phyloP scores from a whole-genome alignment of 2,113 vertebrate genomes.

The Silurus glanis region DNA sequence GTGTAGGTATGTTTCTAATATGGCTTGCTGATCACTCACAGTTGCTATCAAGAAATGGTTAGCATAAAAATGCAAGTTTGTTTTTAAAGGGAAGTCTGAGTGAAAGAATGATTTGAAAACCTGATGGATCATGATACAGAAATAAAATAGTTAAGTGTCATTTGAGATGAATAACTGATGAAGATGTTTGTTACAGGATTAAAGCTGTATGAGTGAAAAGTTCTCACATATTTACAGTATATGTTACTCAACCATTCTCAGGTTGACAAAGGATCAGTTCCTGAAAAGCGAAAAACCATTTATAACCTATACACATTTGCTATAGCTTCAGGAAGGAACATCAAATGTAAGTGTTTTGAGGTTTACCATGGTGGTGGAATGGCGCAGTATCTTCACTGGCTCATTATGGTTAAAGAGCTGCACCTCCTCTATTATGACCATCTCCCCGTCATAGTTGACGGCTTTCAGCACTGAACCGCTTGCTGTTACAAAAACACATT shows the following conservation, averaged over 20 bases:
- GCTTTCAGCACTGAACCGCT: constrained; percentile 78
- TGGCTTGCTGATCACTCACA: background rate
- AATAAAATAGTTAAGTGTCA: background rate
- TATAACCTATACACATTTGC: background rate
- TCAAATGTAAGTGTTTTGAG: background rate
- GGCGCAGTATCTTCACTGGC: constrained; percentile 69
- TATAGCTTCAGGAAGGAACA: background rate
- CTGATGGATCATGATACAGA: background rate
- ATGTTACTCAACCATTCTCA: background rate
- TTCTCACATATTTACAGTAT: background rate
- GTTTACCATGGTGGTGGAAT: constrained; percentile 71
- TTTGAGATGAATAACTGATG: background rate
- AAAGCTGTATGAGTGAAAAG: background rate
- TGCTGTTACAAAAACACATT: constrained; percentile 61
- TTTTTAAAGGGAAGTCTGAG: background rate
- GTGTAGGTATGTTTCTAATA: background rate
- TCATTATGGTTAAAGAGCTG: constrained; percentile 68
- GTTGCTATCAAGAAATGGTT: background rate
- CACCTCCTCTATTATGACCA: constrained; percentile 79
- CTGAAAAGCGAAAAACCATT: background rate
- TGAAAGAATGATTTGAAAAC: background rate
- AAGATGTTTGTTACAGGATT: background rate
- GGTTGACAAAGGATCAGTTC: background rate
- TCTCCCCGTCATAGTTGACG: constrained; percentile 69
- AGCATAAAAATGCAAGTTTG: background rate